Conservation (phyloP, 2,113 vertebrate genomes). For the Mus spicilegus region DNA sequence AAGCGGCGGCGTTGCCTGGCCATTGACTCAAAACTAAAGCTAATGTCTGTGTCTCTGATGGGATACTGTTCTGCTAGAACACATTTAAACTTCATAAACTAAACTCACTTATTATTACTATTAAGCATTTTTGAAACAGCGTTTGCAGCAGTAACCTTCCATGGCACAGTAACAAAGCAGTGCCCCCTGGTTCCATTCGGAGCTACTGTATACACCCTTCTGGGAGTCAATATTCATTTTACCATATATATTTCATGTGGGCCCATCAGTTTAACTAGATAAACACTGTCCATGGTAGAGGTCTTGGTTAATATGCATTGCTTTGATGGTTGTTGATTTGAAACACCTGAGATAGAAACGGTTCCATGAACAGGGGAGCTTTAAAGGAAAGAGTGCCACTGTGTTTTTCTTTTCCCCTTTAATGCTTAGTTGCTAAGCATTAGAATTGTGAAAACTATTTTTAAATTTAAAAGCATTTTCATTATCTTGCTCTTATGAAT, state of each 20-base stretch:
- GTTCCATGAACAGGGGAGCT: slow-evolving; percentile 56
- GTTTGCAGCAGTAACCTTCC: neutral
- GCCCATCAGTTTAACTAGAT: neutral
- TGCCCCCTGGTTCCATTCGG: neutral
- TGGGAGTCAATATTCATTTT: neutral
- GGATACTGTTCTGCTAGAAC: neutral
- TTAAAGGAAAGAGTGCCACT: slow-evolving; percentile 40
- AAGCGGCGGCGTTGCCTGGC: neutral
- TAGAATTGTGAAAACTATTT: slow-evolving; percentile 78
- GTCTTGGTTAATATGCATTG: slow-evolving; percentile 44
- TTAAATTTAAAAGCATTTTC: slow-evolving; percentile 79
- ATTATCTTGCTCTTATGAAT: slow-evolving; percentile 70
- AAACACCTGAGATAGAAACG: slow-evolving; percentile 42
- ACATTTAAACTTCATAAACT: neutral
- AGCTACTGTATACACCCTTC: neutral
- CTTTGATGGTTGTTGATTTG: slow-evolving; percentile 23
- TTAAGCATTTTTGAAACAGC: slow-evolving; percentile 14
- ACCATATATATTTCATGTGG: neutral
- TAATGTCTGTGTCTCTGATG: neutral
- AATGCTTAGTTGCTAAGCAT: slow-evolving; percentile 78
- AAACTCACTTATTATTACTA: neutral
- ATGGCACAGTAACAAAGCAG: neutral
- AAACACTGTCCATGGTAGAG: neutral
- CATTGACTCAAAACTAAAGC: slow-evolving; percentile 3
- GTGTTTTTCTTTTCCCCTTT: slow-evolving; percentile 53